Base-by-base conservation (phyloP, 30 jellyfish, hydroid and myxozoan species). In the Cassiopea andromeda region DNA sequence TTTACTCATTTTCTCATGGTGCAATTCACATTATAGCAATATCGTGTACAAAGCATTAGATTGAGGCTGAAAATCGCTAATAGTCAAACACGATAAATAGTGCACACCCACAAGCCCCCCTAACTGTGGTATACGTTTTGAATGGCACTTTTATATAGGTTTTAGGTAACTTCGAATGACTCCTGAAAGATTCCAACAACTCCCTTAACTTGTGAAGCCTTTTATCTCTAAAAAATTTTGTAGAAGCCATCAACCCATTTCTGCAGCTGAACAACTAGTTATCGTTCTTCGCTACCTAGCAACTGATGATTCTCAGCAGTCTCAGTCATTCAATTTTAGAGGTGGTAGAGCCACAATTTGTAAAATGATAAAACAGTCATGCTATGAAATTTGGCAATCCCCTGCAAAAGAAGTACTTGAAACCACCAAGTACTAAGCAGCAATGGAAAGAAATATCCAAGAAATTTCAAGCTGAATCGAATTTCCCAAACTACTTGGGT, bases 291-390 rank as follows among this genome's bases (percentile, higher is more conserved):
- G 97, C 61, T 83, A 82, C 73, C 79, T 90, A 9, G 83, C 97
- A 4, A 87, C 94, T 17, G 94, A 92, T 59, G 94, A 87, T 27
- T 87, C 91, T 15, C 94, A 87, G 84, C 94, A 82, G 69, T 74
- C 94, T 44, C 90, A 73, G 77, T 72, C 91, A 58, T 69, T 73
- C 72, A 60, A 64, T 76, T 90, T 90, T 58, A 61, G 97, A 15
- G 73, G 82, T 48, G 97, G 97, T 12, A 73, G 68, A 59, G 46
- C 90, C 5, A 68, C 90, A 74, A 81, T 90, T 15, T 90, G 91
- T 50, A 27, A 48, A 38, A 83, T 83, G n/a, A 83, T 90, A 8
- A 57, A 54, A 48, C 95, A 90, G 61, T 82, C 97, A 49, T 90
- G 94, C 72, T 69, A 48, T 59, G 87, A 83, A 44, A 87, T 87